These are phyloP conservation scores for Cephus cinctus DNA, from an alignment of 1,140 invertebrate species.

Conservation along the genomic window DNA sequence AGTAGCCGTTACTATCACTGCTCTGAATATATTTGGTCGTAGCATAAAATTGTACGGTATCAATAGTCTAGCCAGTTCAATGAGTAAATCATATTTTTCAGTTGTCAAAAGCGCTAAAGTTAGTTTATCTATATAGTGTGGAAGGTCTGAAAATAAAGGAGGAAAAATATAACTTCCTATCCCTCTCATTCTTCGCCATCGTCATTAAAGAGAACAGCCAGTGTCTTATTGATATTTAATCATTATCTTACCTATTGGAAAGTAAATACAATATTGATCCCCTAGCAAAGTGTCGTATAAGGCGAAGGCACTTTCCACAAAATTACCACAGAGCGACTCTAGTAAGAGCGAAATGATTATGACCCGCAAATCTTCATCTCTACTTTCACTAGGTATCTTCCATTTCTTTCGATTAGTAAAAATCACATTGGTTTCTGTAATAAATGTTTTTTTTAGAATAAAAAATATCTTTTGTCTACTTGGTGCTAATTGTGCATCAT, in stretches of 20 bases:
- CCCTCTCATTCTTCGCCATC: background rate
- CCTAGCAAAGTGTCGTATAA: constrained; percentile 29
- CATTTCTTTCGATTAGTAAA: constrained; percentile 10
- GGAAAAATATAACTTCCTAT: constrained; percentile 1
- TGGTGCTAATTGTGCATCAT: background rate
- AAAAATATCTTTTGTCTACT: background rate
- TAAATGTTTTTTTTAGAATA: constrained; percentile 16
- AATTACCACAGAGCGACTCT: constrained; percentile 20
- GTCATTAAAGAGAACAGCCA: background rate
- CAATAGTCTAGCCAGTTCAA: constrained; percentile 20
- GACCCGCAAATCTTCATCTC: constrained; percentile 12
- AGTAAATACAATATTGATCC: constrained; percentile 28
- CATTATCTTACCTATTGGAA: constrained; percentile 33
- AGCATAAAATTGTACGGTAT: constrained; percentile 24
- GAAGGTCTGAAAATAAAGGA: constrained; percentile 26
- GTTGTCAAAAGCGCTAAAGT: constrained; percentile 7
- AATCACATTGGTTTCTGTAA: constrained; percentile 18
- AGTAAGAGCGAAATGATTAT: constrained; percentile 20
- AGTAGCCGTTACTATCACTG: constrained; percentile 23
- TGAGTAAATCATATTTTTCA: constrained; percentile 8
- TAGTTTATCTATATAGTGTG: constrained; percentile 21
- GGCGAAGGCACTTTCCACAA: constrained; percentile 23
- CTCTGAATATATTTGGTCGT: constrained; percentile 17
- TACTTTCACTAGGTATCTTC: constrained; percentile 1
- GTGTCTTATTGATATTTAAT: background rate